Conservation (phyloP, 2,888 invertebrate genomes). For the Cheilosia impressa region DNA sequence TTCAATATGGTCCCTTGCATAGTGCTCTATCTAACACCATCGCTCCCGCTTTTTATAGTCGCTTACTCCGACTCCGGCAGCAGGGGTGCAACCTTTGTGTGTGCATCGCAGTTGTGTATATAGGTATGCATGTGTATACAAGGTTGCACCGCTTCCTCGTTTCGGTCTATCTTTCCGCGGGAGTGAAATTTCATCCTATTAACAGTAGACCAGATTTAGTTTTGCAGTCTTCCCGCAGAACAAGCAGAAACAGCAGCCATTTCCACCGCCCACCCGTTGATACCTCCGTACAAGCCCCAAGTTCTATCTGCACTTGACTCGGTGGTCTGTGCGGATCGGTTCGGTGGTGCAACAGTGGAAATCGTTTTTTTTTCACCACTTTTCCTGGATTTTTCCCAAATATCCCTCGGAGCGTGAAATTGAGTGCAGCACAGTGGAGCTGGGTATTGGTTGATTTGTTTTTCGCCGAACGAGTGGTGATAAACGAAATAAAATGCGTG, state of each 20-base stretch:
- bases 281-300: constrained; percentile 3
- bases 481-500: constrained; percentile 65
- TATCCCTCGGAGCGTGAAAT: constrained; percentile 60
- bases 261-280: constrained; percentile 1
- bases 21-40: constrained; percentile 1
- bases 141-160: background rate
- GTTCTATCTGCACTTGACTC: constrained; percentile 14
- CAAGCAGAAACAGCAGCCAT: constrained; percentile 59
- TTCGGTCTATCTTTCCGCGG: constrained; percentile 27
- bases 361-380: constrained; percentile 17
- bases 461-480: constrained; percentile 22
- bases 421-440: constrained; percentile 51
- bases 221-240: constrained; percentile 59
- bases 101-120: background rate
- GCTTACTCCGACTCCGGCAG: background rate
- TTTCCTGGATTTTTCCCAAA: constrained; percentile 43
- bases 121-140: constrained; percentile 4
- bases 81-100: background rate
- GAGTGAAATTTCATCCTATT: constrained; percentile 69
- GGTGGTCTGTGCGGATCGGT: constrained; percentile 33
- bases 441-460: constrained; percentile 52
- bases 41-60: constrained; percentile 2
- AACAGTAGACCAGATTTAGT: constrained; percentile 60
- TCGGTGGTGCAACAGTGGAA: constrained; percentile 63
- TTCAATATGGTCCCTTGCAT: constrained; percentile 51